phyloP scores from a whole-genome alignment of 2,888 invertebrate genomes.

The Abrostola triplasia region DNA sequence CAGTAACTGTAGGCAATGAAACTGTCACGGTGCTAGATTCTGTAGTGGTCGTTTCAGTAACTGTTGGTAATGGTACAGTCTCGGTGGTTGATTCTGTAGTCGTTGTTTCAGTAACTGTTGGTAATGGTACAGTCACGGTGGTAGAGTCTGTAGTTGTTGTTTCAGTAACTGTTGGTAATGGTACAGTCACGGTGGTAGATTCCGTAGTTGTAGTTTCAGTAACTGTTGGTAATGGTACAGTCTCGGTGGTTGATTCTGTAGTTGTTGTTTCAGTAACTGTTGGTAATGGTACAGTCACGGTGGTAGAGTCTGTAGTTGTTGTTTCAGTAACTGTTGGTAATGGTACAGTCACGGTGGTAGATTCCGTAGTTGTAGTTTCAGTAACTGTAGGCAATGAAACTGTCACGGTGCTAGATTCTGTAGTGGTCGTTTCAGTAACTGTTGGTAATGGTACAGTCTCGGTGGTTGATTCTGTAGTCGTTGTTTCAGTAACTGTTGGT shows the following conservation, averaged over 20 bases:
- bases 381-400: conserved; percentile 8
- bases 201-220: neutral
- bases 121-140: conserved; percentile 4
- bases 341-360: neutral
- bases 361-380: conserved; percentile 3
- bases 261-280: conserved; percentile 2
- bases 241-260: conserved; percentile 2
- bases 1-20: neutral
- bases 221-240: neutral
- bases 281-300: conserved; percentile 9
- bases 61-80: conserved; percentile 8
- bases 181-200: conserved; percentile 13
- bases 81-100: conserved; percentile 15
- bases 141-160: neutral
- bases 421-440: neutral
- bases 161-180: conserved; percentile 12
- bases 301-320: neutral
- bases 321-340: neutral
- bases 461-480: too few relatives aligned
- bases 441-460: conserved; percentile 2
- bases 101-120: conserved; percentile 8
- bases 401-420: conserved; percentile 11
- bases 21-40: conserved; percentile 7
- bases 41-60: conserved; percentile 7
- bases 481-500: too few relatives aligned